Evolutionary conservation across 2,888 invertebrate species (phyloP).

Genomic region (Iselma pallidipennis): DNA sequence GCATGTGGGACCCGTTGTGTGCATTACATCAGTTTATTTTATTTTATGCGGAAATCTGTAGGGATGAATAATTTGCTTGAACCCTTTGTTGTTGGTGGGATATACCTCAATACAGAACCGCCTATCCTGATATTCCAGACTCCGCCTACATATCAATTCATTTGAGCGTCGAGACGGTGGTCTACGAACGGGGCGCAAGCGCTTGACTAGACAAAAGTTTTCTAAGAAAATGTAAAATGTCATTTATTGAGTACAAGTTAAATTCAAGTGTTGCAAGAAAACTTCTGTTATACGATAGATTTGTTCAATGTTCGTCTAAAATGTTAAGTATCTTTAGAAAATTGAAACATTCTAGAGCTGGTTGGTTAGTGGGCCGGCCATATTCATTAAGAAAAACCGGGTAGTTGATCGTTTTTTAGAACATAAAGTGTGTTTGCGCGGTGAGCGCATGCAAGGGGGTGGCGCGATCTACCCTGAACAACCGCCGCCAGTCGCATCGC

Average conservation of each 20-base stretch:
- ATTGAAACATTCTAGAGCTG: conserved; percentile 45
- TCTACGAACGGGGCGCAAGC: conserved; percentile 43
- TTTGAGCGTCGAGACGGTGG: conserved; percentile 50
- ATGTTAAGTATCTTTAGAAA: conserved; percentile 35
- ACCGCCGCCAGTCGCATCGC: conserved; percentile 29
- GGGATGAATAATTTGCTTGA: conserved; percentile 56
- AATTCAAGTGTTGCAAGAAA: not conserved
- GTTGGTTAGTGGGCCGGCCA: conserved; percentile 53
- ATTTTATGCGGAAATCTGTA: conserved; percentile 53
- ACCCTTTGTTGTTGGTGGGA: conserved; percentile 54
- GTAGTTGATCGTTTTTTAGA: conserved; percentile 52
- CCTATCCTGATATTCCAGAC: conserved; percentile 49
- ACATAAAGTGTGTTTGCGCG: conserved; percentile 47
- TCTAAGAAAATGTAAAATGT: conserved; percentile 29
- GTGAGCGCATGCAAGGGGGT: conserved; percentile 52
- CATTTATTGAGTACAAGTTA: not conserved
- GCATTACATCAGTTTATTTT: conserved; percentile 47
- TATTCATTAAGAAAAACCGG: conserved; percentile 50
- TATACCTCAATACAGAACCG: conserved; percentile 51
- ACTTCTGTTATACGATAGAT: not conserved
- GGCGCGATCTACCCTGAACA: conserved; percentile 46
- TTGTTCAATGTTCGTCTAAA: conserved; percentile 2
- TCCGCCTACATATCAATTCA: conserved; percentile 54
- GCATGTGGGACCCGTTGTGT: conserved; percentile 48
- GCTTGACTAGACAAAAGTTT: conserved; percentile 40